Evolutionary conservation across 2,113 vertebrate species (phyloP).

Genomic region (Cyanoramphus novaezelandiae): DNA sequence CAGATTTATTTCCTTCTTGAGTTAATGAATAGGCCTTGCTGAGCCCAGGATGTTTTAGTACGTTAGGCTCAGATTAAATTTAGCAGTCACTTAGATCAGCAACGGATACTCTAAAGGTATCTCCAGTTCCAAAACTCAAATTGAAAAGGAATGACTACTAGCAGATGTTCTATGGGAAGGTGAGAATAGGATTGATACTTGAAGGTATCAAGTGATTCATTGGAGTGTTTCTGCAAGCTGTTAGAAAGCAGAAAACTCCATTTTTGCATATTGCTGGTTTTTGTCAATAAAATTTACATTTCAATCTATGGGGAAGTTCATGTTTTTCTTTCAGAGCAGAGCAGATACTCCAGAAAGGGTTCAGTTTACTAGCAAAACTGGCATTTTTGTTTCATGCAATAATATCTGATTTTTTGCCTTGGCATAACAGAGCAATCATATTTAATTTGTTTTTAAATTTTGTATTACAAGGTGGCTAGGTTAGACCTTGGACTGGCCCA

Average conservation of each 20-base stretch:
- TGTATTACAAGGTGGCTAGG: background rate
- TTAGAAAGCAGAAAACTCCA: background rate
- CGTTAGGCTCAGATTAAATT: background rate
- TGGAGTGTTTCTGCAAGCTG: background rate
- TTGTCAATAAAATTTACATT: slow-evolving; percentile 50
- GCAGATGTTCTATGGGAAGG: background rate
- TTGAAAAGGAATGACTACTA: background rate
- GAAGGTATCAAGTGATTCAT: background rate
- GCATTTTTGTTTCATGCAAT: background rate
- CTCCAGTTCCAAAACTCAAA: background rate
- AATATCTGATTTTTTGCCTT: background rate
- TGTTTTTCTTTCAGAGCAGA: background rate
- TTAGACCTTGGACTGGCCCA: background rate
- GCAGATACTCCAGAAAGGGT: background rate
- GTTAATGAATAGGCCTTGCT: background rate
- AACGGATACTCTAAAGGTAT: background rate
- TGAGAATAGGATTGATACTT: background rate
- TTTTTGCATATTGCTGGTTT: slow-evolving; percentile 6
- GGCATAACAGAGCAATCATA: background rate
- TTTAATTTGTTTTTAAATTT: background rate
- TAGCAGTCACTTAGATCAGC: background rate
- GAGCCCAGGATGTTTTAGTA: background rate
- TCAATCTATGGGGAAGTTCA: slow-evolving; percentile 21
- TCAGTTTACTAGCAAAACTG: background rate
- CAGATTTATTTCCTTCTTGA: background rate